Percentiles rank a stretch among this genome's conserved stretches.
These are phyloP conservation scores for Polylopha cassiicola DNA, from an alignment of 2,888 invertebrate species.

Conservation along the genomic window DNA sequence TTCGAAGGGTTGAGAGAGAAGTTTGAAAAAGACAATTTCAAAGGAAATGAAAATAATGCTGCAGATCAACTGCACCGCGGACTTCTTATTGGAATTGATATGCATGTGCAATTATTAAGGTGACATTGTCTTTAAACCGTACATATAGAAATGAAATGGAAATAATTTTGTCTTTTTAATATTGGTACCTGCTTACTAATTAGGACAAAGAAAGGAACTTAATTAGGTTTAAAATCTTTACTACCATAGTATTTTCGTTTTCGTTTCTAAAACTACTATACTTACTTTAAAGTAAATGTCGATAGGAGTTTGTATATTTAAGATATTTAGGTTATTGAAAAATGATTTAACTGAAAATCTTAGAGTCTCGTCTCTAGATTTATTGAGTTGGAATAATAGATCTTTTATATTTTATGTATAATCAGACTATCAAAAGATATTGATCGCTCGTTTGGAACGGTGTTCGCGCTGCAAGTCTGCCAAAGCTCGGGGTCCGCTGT, in stretches of 20 bases:
- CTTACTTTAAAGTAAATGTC: no score
- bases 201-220: no score
- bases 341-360: no score
- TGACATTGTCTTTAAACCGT: constrained; percentile 27
- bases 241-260: no score
- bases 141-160: not conserved
- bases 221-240: no score
- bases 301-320: no score
- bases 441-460: constrained; percentile 57
- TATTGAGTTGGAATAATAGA: constrained; percentile 13
- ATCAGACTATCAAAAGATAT: constrained; percentile 55
- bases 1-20: constrained; percentile 49
- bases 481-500: constrained; percentile 58
- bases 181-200: no score
- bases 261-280: no score
- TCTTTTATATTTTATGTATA: constrained; percentile 21
- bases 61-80: constrained; percentile 42
- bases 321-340: no score
- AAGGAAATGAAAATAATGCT: constrained; percentile 36
- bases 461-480: constrained; percentile 58
- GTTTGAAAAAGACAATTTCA: constrained; percentile 36
- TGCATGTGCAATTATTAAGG: constrained; percentile 59
- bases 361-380: constrained; percentile 1
- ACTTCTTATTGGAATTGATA: constrained; percentile 54
- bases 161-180: not conserved